phyloP scores from a whole-genome alignment of 2,797 vertebrate genomes.

The Mus spretus region DNA sequence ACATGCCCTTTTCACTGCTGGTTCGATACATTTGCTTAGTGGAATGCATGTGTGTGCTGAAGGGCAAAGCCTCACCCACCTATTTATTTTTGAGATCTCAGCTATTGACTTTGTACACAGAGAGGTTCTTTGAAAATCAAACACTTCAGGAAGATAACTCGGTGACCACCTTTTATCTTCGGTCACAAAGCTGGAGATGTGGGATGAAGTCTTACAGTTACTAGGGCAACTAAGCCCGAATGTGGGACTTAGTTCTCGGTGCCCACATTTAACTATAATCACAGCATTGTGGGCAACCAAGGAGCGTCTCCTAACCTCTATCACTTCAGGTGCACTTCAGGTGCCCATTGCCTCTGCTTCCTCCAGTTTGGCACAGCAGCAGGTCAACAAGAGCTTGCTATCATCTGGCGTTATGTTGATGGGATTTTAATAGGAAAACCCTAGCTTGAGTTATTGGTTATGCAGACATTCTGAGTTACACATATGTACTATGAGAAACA shows the following conservation, averaged over 20 bases:
- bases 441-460: not conserved
- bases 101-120: not conserved
- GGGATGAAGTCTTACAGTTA: not conserved
- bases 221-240: not conserved
- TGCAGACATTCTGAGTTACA: conserved; percentile 31
- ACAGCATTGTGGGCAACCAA: too few species aligned
- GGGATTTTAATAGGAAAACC: conserved; percentile 16
- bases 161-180: not conserved
- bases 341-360: not conserved
- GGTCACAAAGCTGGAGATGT: not conserved
- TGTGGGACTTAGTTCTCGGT: conserved; percentile 14
- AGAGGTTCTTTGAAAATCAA: conserved; percentile 49
- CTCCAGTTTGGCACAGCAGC: not conserved
- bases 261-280: not conserved
- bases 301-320: not conserved
- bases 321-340: not conserved
- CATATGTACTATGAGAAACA: conserved; percentile 6
- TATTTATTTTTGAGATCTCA: not conserved
- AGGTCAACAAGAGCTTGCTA: not conserved
- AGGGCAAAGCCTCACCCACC: not conserved
- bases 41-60: not conserved
- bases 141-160: not conserved
- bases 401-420: not conserved
- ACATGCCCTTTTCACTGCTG: not conserved
- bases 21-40: not conserved